Conservation (phyloP, 2,797 vertebrate species). For the Crenichthys baileyi region DNA sequence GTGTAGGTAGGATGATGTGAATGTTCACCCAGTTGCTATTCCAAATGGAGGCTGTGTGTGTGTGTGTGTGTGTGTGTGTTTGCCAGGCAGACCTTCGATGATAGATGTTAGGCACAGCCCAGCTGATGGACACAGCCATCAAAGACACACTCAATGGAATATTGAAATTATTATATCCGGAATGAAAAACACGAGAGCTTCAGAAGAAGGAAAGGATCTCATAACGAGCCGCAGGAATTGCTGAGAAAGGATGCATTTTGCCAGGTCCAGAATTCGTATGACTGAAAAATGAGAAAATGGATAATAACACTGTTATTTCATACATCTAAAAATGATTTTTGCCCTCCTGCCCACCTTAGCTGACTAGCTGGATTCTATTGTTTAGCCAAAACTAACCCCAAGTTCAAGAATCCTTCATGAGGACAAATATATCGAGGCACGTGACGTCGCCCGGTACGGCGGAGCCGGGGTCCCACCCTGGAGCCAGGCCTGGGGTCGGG, state of each 20-base stretch:
- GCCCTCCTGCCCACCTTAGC: not conserved
- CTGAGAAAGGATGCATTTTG: conserved; percentile 43
- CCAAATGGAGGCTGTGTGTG: conserved; percentile 71
- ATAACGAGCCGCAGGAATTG: conserved; percentile 45
- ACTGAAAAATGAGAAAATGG: not conserved
- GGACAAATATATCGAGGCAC: no score
- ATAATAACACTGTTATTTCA: no score
- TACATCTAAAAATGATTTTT: not conserved
- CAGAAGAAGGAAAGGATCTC: conserved; percentile 30
- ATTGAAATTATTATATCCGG: conserved; percentile 73
- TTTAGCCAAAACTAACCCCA: no score
- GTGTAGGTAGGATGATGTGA: conserved; percentile 72
- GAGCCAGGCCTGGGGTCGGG: no score
- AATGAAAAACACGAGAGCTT: conserved; percentile 13
- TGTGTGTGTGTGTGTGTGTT: conserved; percentile 44
- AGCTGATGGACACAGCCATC: conserved; percentile 75
- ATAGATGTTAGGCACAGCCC: conserved; percentile 72
- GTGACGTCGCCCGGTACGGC: no score
- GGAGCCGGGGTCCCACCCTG: no score
- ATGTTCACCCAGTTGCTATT: conserved; percentile 74
- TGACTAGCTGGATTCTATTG: not conserved
- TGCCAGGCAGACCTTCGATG: conserved; percentile 77
- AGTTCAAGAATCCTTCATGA: no score
- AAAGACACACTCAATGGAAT: conserved; percentile 73
- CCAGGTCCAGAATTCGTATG: not conserved